Percentiles rank a stretch among this genome's conserved stretches.
Evolutionary conservation across 2,797 vertebrate genomes (phyloP).

Genomic region (Scolopax rusticola): DNA sequence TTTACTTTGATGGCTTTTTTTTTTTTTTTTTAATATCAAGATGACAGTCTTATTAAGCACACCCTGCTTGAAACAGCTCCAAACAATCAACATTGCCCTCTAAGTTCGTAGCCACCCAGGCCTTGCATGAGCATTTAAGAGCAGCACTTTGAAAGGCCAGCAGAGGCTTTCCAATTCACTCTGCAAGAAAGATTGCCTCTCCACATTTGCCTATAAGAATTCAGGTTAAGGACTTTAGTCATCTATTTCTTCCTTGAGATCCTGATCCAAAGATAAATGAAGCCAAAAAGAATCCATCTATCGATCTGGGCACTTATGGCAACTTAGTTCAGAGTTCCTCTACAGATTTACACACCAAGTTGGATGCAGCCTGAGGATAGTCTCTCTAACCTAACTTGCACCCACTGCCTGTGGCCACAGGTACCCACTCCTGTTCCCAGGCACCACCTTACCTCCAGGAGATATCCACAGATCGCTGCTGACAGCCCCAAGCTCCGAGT

Average conservation of each 20-base stretch:
- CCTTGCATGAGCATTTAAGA: background rate
- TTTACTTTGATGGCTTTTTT: background rate
- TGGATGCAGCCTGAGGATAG: background rate
- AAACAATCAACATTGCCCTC: background rate
- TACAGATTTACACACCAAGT: background rate
- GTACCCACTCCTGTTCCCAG: background rate
- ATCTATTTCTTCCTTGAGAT: background rate
- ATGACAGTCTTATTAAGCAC: background rate
- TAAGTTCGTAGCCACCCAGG: background rate
- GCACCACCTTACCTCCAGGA: rapidly evolving
- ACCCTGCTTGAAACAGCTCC: background rate
- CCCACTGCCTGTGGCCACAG: background rate
- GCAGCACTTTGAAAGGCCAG: slow-evolving; percentile 24
- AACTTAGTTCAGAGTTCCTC: background rate
- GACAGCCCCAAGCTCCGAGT: background rate
- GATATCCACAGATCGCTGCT: background rate
- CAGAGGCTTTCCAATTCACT: slow-evolving; percentile 32
- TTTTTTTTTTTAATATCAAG: background rate
- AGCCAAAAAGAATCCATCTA: slow-evolving; percentile 23
- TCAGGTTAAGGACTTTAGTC: slow-evolving; percentile 4
- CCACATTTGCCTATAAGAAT: background rate
- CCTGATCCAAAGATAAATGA: slow-evolving; percentile 14
- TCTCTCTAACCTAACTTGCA: background rate
- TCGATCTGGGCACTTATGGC: background rate
- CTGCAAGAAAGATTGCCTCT: slow-evolving; percentile 44